Percentiles rank a stretch among this genome's conserved stretches.
Evolutionary conservation across 2,797 vertebrate genomes (phyloP).

Genomic region (Sebastiscus tertius): DNA sequence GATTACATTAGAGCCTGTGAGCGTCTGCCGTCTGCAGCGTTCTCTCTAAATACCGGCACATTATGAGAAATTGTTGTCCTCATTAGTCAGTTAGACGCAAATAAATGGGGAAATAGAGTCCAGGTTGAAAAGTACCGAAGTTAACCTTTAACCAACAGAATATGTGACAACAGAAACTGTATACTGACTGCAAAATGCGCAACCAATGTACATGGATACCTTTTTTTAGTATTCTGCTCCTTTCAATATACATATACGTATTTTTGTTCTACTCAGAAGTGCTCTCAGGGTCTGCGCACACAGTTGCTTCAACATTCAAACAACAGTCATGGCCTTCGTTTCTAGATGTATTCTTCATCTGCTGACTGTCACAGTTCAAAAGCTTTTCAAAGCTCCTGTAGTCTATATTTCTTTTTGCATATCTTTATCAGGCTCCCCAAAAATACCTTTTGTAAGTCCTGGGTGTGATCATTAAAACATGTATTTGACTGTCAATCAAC

Average conservation of each 20-base stretch:
- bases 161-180: neutral
- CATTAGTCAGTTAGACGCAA: neutral
- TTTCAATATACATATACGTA: neutral
- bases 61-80: neutral
- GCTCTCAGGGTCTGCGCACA: neutral
- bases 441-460: neutral
- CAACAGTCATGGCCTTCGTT: neutral
- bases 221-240: neutral
- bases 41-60: neutral
- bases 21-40: neutral
- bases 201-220: neutral
- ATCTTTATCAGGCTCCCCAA: neutral
- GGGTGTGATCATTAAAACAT: neutral
- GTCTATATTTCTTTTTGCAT: neutral
- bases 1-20: neutral
- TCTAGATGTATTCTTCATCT: neutral
- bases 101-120: neutral
- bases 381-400: neutral
- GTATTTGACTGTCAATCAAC: constrained; percentile 16
- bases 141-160: neutral
- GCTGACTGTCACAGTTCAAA: neutral
- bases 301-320: neutral
- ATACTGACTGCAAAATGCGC: neutral
- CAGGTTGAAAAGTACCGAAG: neutral
- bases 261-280: neutral